A percentile compares a stretch with the other conserved stretches of the same genome.
phyloP scores from a whole-genome alignment of 2,888 invertebrate species.

The Clivina fossor region DNA sequence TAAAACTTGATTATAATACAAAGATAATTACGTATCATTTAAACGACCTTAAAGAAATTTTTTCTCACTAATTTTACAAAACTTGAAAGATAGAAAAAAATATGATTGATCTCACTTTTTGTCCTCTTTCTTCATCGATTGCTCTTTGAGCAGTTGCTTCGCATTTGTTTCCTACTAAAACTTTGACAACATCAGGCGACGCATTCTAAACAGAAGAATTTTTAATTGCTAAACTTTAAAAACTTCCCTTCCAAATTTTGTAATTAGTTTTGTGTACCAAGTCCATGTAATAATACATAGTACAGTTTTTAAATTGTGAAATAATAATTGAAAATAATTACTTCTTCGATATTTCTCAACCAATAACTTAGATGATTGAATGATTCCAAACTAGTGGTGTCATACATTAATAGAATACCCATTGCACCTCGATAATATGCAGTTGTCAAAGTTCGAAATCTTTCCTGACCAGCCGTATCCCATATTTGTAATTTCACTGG shows the following conservation, averaged over 20 bases:
- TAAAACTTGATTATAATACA: no score
- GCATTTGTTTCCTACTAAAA: constrained; percentile 83
- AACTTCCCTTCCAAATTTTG: no score
- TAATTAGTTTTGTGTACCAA: no score
- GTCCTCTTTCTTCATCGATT: constrained; percentile 76
- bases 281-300: background rate
- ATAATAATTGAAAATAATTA: constrained; percentile 48
- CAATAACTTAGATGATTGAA: constrained; percentile 89
- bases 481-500: constrained; percentile 84
- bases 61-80: background rate
- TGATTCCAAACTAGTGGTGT: constrained; percentile 86
- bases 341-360: constrained; percentile 88
- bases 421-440: constrained; percentile 89
- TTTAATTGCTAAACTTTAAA: no score
- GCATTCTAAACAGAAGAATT: constrained; percentile 66
- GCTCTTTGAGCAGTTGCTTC: constrained; percentile 74
- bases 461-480: constrained; percentile 81
- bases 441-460: constrained; percentile 79
- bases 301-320: background rate
- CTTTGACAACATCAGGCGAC: constrained; percentile 82
- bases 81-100: background rate
- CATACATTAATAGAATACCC: constrained; percentile 90
- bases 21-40: no score
- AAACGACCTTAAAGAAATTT: no score
- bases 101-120: constrained; percentile 62